phyloP scores from a whole-genome alignment of 2,888 invertebrate species.

The Scaptomyza cyrtandrae region DNA sequence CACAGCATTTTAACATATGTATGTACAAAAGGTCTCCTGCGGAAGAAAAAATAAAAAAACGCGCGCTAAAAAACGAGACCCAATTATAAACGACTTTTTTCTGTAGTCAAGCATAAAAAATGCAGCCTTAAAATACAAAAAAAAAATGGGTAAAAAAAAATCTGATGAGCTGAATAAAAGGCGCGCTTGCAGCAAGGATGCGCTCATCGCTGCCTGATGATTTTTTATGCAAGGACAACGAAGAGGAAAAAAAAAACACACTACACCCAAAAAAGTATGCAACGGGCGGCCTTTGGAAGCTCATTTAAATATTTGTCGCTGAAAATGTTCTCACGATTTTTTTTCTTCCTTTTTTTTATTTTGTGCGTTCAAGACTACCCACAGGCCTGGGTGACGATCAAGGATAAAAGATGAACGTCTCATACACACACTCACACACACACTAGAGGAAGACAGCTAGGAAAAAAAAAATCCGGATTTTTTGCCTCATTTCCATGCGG shows the following conservation, averaged over 20 bases:
- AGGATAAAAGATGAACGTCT: slow-evolving; percentile 60
- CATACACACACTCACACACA: slow-evolving; percentile 47
- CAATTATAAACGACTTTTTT: slow-evolving; percentile 78
- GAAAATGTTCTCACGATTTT: slow-evolving; percentile 77
- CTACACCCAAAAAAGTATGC: slow-evolving; percentile 71
- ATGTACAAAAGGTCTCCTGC: slow-evolving; percentile 48
- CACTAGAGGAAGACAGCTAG: slow-evolving; percentile 50
- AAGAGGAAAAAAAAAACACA: slow-evolving; percentile 34
- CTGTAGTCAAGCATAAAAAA: slow-evolving; percentile 73
- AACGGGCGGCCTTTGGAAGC: slow-evolving; percentile 58
- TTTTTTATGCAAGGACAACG: slow-evolving; percentile 32
- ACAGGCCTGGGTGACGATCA: slow-evolving; percentile 74
- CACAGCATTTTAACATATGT: slow-evolving; percentile 54
- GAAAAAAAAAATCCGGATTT: slow-evolving; percentile 80
- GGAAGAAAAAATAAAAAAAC: slow-evolving; percentile 40
- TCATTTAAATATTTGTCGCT: slow-evolving; percentile 75
- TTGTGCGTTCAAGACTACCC: slow-evolving; percentile 55
- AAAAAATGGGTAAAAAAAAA: slow-evolving; percentile 66
- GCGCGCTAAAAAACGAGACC: slow-evolving; percentile 45
- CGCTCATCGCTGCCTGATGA: slow-evolving; percentile 51
- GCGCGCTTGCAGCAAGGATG: slow-evolving; percentile 64
- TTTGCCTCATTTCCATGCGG: slow-evolving; percentile 82
- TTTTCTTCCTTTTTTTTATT: slow-evolving; percentile 16
- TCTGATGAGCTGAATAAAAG: slow-evolving; percentile 35
- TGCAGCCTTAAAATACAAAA: slow-evolving; percentile 52